phyloP scores from a whole-genome alignment of 2,888 invertebrate species.

The Rutpela maculata region DNA sequence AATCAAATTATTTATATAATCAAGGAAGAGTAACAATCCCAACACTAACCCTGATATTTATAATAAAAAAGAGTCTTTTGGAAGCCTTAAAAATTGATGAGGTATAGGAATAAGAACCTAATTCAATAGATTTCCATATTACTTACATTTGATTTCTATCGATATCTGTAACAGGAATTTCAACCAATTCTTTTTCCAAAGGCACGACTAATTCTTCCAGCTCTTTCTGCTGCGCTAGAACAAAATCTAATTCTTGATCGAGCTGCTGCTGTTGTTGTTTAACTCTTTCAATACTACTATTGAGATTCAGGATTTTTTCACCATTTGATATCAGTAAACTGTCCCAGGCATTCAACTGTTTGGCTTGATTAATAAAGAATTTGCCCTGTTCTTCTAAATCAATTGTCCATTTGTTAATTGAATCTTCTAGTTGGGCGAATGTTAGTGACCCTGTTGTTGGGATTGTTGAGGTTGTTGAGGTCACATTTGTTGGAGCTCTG shows the following conservation, averaged over 20 bases:
- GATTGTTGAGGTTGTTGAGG: conserved; percentile 60
- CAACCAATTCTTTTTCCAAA: conserved; percentile 86
- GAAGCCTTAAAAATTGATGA: too few relatives aligned
- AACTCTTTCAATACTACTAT: conserved; percentile 90
- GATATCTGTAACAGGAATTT: conserved; percentile 84
- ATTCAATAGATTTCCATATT: not conserved
- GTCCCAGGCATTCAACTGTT: conserved; percentile 97
- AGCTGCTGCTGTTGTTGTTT: conserved; percentile 92
- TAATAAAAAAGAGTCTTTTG: too few relatives aligned
- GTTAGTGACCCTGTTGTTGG: conserved; percentile 78
- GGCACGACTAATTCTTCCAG: conserved; percentile 91
- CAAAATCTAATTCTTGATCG: conserved; percentile 95
- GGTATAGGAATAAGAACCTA: too few relatives aligned
- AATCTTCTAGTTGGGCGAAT: conserved; percentile 91
- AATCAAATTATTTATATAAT: too few relatives aligned
- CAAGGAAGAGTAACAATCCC: too few relatives aligned
- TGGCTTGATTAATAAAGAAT: conserved; percentile 94
- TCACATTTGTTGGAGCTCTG: conserved; percentile 55
- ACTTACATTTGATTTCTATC: conserved; percentile 92
- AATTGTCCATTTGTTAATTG: conserved; percentile 94
- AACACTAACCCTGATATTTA: too few relatives aligned
- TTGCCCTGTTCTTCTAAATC: conserved; percentile 96
- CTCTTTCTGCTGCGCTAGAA: conserved; percentile 93
- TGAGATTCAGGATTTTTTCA: conserved; percentile 92
- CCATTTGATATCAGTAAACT: conserved; percentile 91